Evolutionary conservation across 2,888 invertebrate genomes (phyloP), one percentile per base, ranked within the genome.

Genomic region (Lasioglossum marginatum): DNA sequence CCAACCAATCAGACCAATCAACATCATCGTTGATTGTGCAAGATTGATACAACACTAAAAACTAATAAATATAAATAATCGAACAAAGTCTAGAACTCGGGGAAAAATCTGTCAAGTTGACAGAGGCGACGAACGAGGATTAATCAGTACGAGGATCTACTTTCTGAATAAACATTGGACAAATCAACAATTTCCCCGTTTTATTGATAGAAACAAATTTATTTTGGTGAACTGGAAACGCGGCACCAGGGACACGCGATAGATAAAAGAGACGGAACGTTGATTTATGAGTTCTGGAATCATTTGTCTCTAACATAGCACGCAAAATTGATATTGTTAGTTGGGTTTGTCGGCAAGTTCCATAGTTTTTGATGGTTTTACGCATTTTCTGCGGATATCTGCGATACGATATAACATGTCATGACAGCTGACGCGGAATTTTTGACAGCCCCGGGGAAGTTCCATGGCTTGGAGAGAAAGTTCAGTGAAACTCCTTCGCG

Each of bases 401-500:
- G 45, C 14, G 14, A 27, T 52, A 70, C 6, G 37, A 45, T 60
- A 72, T 63, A 73, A 70, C 72, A 43, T 31, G 48, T 75, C 66
- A 8, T 68, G 52, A 82, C 72, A 68, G 45, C 52, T 73, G 77
- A 60, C 43, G 48, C 43, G 48, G 27, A 23, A 79, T 83, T 83
- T 71, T 60, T 83, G 76, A 83, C 63, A 52, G 48, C n/a, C 16
- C 1, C 16, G 16, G 27, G 34, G 63, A 81, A 57, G 78, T 78
- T 63, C 31, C 10, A 2, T 8, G 80, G 83, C 83, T 77, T 8
- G 70, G 74, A 70, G 74, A 71, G 73, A 66, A 79, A 85, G 76
- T 83, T 85, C 77, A n/a, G 37, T 43, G 76, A 43, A 79, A 81
- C 78, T 75, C 78, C 60, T 37, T 77, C 45, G 57, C 34, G 57